Percentiles rank a stretch among this genome's conserved stretches.
phyloP scores from a whole-genome alignment of 2,888 invertebrate genomes.

The Pharmacophagus antenor region DNA sequence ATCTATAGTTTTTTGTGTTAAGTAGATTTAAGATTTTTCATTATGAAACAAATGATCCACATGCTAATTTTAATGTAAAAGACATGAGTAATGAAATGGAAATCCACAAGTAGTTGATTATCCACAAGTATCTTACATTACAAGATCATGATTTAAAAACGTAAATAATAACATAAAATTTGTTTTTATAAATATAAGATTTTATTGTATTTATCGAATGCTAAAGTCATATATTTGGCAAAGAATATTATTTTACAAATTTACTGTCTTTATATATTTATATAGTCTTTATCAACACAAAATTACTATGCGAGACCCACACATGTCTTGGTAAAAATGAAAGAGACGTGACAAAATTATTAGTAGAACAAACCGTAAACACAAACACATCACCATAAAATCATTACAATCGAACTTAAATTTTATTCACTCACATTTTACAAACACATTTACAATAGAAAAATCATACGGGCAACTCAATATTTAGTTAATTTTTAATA shows the following conservation, averaged over 20 bases:
- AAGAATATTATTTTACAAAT: not conserved
- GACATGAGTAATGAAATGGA: too few relatives aligned
- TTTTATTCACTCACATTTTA: constrained; percentile 32
- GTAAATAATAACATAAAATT: too few relatives aligned
- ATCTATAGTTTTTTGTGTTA: not conserved
- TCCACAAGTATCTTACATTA: constrained; percentile 34
- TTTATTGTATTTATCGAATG: not conserved
- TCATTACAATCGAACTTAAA: constrained; percentile 25
- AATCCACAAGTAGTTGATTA: too few relatives aligned
- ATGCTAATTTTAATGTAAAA: constrained; percentile 1
- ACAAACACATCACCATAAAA: constrained; percentile 56
- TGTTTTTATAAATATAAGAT: constrained; percentile 1
- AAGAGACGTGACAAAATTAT: constrained; percentile 59
- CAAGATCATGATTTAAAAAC: constrained; percentile 13
- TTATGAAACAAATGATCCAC: not conserved
- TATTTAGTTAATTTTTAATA: constrained; percentile 9
- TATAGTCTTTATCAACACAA: not conserved
- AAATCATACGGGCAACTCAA: constrained; percentile 11
- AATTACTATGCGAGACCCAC: not conserved
- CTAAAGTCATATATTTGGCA: not conserved
- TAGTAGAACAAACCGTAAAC: constrained; percentile 64
- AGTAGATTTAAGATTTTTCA: not conserved
- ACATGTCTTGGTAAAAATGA: constrained; percentile 29
- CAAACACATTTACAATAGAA: constrained; percentile 11
- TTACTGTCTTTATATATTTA: not conserved